These are phyloP conservation scores for Cryptoprocta ferox DNA, from an alignment of 2,797 vertebrate species.

Conservation along the genomic window DNA sequence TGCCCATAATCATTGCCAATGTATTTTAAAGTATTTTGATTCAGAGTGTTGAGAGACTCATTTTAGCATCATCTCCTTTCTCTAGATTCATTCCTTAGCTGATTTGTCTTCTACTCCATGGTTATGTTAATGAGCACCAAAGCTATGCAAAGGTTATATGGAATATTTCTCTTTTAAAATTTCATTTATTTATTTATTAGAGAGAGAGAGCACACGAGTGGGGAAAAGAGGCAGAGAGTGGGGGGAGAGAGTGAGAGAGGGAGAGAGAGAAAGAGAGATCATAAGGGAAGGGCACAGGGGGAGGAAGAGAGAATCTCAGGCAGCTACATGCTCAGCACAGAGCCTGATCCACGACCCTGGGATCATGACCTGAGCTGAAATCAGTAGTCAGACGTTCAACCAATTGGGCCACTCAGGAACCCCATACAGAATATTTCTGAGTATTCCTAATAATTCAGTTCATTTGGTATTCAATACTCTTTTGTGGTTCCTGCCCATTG, in stretches of 20 bases:
- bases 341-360: no score
- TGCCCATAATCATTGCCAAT: not conserved
- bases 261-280: no score
- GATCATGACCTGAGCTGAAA: no score
- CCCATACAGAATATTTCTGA: not conserved
- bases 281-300: no score
- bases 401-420: no score
- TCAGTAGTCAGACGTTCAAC: no score
- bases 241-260: no score
- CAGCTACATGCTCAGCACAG: no score
- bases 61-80: not conserved
- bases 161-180: not conserved
- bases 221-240: no score
- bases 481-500: not conserved
- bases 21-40: not conserved
- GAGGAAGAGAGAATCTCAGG: no score
- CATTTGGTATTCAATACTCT: not conserved
- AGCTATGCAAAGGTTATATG: not conserved
- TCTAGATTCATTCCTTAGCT: not conserved
- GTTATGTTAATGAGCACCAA: not conserved
- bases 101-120: not conserved
- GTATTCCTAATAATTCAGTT: not conserved
- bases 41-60: not conserved
- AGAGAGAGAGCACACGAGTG: no score
- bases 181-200: no score